Evolutionary conservation across 2,113 vertebrate genomes (phyloP).

Genomic region (Platysteira castanea): DNA sequence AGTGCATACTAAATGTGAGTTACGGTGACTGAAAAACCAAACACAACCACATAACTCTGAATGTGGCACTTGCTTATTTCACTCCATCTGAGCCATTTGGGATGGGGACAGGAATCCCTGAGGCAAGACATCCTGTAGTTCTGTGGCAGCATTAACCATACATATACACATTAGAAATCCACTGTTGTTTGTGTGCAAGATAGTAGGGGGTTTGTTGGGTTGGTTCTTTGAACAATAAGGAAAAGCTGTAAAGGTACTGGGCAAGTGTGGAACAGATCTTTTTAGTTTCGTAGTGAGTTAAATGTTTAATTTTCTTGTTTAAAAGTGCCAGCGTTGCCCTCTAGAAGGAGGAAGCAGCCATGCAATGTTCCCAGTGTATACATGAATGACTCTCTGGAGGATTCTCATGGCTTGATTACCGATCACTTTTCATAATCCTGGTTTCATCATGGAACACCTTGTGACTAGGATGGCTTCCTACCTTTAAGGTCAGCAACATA

Average conservation of each 20-base stretch:
- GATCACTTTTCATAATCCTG: background rate
- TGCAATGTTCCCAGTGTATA: background rate
- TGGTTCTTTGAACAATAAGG: background rate
- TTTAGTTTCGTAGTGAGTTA: background rate
- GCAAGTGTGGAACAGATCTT: background rate
- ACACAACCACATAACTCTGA: background rate
- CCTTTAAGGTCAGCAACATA: background rate
- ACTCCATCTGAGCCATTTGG: background rate
- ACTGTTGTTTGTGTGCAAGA: background rate
- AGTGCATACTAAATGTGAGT: background rate
- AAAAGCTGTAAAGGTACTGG: background rate
- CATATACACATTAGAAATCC: background rate
- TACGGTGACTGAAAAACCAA: background rate
- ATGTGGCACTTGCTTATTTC: background rate
- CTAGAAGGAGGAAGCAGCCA: background rate
- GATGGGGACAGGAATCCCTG: background rate
- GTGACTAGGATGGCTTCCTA: background rate
- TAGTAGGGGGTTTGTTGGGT: background rate
- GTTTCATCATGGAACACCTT: background rate
- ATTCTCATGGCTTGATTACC: accelerated
- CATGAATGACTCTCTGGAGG: background rate
- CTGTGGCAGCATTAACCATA: background rate
- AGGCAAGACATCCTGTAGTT: background rate
- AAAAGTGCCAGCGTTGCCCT: background rate
- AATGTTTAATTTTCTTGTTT: background rate